phyloP scores from a whole-genome alignment of 2,888 invertebrate genomes.

The Caenorhabditis japonica region DNA sequence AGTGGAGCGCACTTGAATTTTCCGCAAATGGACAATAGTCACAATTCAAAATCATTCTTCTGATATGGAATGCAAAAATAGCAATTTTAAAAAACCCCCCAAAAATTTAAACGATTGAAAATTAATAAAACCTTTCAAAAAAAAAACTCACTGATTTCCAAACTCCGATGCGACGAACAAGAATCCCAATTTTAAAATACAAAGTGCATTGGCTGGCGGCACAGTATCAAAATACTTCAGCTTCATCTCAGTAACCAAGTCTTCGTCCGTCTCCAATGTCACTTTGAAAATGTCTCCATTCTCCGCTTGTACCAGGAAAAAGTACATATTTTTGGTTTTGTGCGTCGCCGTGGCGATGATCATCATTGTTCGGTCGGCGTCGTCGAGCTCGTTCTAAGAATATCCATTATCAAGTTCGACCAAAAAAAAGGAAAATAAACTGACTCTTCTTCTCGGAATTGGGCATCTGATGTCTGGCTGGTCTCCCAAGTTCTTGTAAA shows the following conservation, averaged over 20 bases:
- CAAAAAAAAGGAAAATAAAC: constrained; percentile 54
- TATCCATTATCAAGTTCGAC: constrained; percentile 35
- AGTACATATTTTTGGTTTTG: constrained; percentile 99
- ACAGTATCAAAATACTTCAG: constrained; percentile 99
- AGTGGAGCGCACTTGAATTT: no score
- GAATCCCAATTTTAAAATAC: constrained; percentile 98
- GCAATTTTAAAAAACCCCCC: no score
- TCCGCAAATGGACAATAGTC: no score
- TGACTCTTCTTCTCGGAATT: constrained; percentile 89
- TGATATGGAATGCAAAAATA: no score
- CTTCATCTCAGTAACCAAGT: constrained; percentile 96
- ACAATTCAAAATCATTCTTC: no score
- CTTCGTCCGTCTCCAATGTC: constrained; percentile 95
- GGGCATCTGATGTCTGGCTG: constrained; percentile 94
- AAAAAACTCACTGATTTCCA: constrained; percentile 94
- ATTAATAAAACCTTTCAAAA: no score
- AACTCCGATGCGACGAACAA: constrained; percentile 98
- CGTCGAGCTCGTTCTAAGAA: constrained; percentile 91
- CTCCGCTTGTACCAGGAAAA: constrained; percentile 98
- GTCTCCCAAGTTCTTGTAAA: constrained; percentile 98
- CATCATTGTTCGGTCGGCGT: constrained; percentile 98
- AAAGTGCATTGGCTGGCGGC: constrained; percentile 95
- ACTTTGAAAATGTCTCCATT: constrained; percentile 97
- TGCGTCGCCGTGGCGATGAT: constrained; percentile 99
- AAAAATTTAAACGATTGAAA: no score